Conservation (phyloP, 2,113 vertebrate species). For the Gnathonemus longibarbis region DNA sequence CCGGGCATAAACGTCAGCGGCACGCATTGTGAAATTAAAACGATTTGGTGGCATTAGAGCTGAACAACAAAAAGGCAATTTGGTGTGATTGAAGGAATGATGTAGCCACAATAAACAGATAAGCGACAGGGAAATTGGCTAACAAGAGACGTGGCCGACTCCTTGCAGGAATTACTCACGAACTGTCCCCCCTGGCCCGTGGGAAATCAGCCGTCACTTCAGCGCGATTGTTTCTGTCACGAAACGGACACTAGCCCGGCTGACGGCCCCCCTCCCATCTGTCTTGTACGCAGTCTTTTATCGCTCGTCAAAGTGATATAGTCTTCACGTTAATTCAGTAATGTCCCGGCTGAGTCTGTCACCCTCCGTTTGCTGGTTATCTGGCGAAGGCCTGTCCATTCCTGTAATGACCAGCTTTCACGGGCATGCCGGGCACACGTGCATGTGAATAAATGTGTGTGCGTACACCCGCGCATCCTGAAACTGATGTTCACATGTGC, state of each 20-base stretch:
- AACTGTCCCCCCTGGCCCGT: background rate
- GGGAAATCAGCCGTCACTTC: conserved; percentile 12
- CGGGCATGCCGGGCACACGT: background rate
- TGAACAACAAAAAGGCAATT: conserved; percentile 15
- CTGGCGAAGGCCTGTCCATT: background rate
- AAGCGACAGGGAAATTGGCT: conserved; percentile 6
- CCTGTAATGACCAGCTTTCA: background rate
- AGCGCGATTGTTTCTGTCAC: conserved; percentile 1
- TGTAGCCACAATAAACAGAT: conserved; percentile 11
- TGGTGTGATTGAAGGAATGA: conserved; percentile 7
- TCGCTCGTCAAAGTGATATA: conserved; percentile 7
- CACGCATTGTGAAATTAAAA: conserved; percentile 1
- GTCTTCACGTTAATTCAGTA: conserved; percentile 17
- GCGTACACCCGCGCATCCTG: background rate
- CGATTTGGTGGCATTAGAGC: background rate
- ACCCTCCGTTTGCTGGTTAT: background rate
- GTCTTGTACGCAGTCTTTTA: background rate
- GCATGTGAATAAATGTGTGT: background rate
- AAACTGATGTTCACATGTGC: background rate
- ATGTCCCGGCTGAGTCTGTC: background rate
- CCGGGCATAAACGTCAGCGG: background rate
- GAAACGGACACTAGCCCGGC: background rate
- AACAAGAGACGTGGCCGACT: background rate
- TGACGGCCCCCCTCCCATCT: conserved; percentile 10
- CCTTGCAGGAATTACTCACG: background rate